phyloP scores from a whole-genome alignment of 2,797 vertebrate species.

The Hybognathus amarus region DNA sequence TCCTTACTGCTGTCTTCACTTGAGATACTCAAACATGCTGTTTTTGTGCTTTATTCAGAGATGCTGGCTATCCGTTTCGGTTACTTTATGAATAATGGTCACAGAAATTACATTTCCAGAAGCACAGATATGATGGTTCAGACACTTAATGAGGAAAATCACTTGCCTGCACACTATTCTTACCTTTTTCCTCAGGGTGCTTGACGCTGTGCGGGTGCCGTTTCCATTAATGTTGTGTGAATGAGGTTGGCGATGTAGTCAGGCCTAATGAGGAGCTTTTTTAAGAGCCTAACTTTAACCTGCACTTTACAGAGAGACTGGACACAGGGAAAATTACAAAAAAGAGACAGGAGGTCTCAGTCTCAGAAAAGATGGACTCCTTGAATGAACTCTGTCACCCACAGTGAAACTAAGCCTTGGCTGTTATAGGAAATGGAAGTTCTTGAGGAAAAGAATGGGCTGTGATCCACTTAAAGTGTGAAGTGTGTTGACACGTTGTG shows the following conservation, averaged over 20 bases:
- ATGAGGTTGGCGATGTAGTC: conserved; percentile 29
- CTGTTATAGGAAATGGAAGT: neutral
- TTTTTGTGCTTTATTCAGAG: neutral
- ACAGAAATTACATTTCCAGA: neutral
- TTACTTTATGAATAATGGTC: neutral
- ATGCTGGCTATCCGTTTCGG: conserved; percentile 8
- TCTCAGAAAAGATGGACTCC: neutral
- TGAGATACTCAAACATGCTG: neutral
- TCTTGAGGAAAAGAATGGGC: conserved; percentile 21
- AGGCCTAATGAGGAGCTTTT: conserved; percentile 52
- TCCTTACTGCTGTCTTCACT: conserved; percentile 8
- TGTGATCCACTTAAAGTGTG: conserved; percentile 7
- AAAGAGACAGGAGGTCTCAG: neutral
- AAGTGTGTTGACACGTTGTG: neutral
- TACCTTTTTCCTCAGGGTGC: conserved; percentile 44
- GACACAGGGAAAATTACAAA: conserved; percentile 28
- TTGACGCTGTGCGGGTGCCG: neutral
- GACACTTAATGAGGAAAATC: conserved; percentile 35
- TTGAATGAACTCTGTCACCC: conserved; percentile 21
- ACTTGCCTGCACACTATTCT: conserved; percentile 5
- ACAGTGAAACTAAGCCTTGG: neutral
- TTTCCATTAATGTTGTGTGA: conserved; percentile 41
- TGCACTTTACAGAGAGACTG: neutral
- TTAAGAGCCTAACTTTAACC: conserved; percentile 39
- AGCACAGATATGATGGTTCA: neutral